Base-by-base conservation (phyloP, 2,888 invertebrate species). In the Pheosia gnoma region DNA sequence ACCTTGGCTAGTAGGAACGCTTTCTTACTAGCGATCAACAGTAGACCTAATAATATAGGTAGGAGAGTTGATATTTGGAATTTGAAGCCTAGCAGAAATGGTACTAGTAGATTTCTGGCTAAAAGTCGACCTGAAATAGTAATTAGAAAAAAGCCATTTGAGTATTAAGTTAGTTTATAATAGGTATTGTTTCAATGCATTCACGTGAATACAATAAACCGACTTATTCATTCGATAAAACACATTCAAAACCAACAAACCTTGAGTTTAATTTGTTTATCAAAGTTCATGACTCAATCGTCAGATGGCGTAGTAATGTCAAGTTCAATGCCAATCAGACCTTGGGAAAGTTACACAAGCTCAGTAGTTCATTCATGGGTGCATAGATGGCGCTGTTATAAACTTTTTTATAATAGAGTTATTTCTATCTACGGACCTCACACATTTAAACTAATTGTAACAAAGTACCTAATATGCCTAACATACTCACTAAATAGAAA, bases 81-180 rank as follows among this genome's bases (percentile, higher is more conserved):
- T 87, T 97, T 97, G 71, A 97, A 94, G 7, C 97, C 97, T 10
- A 97, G 92, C 1, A 97, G 93, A 75, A 97, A 95, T 38, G 97
- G 97, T 25, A 97, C 89, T n/a, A 97, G 78, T 61, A 97, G 95
- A 68, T 96, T 96, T 71, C 96, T 94, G 59, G 97, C 94, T 66
- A 97, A 79, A 39, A 97, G 87, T 25, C 96, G 95, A 70, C 96
- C 97, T 97, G 94, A 67, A 95, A 65, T 7, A 60, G 68, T 37
- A 65, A 62, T 51, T 13, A 9, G n/a, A 47, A 4, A 59, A 58
- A 62, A 45, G 38, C 4, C 9, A 9, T 4, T 9, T 4, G 43
- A 9, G 43, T 8, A 43, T 25, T 25, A 25, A 25, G 25, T 25
- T 25, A 25, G 25, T 25, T 25, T 25, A 25, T 25, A 25, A 25